Base-by-base conservation (phyloP, 2,113 vertebrate species). In the Deroptyus accipitrinus region DNA sequence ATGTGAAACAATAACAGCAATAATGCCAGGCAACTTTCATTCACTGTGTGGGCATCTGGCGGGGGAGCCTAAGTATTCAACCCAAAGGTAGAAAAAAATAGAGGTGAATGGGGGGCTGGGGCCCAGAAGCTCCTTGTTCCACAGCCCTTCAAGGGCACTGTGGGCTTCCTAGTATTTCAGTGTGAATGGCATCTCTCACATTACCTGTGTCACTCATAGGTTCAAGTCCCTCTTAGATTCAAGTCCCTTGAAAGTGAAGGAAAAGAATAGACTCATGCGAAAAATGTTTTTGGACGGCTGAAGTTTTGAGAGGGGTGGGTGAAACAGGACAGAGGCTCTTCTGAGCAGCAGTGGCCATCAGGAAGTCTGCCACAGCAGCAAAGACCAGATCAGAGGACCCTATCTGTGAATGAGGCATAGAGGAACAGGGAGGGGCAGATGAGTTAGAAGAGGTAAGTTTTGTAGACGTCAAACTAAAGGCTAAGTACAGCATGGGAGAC, bases 31-130 rank as follows among this genome's bases (percentile, higher is more conserved):
- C 55, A 46, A 82, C 69, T 88, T 63, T 76, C 30, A 17, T 0
- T 51, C 7, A 0, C 35, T 33, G 30, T 0, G 0, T 25, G 61
- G 86, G 39, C 51, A 16, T 41, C 57, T 22, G 17, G 27, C 23
- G 25, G 59, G 52, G 63, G 33, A 17, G 55, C 19, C 31, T 48
- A 9, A 73, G 44, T 0, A 0, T 19, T 79, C 63, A 41, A 14
- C 39, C 18, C 67, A 37, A 87, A 75, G 31, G n/a, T 10, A 55
- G 24, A 39, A 52, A 82, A 67, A 59, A 1, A 3, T 0, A 0
- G 67, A 82, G 52, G 30, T 39, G 89, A 33, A 33, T 1, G 6
- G 2, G 8, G 13, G n/a, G 13, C 5, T 69, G 33, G 11, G 76
- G 28, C 25, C 7, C 0, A 0, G 39, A 28, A 61, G 37, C 46